Base-by-base conservation (phyloP, 2,113 vertebrate genomes). In the Sardina pilchardus region DNA sequence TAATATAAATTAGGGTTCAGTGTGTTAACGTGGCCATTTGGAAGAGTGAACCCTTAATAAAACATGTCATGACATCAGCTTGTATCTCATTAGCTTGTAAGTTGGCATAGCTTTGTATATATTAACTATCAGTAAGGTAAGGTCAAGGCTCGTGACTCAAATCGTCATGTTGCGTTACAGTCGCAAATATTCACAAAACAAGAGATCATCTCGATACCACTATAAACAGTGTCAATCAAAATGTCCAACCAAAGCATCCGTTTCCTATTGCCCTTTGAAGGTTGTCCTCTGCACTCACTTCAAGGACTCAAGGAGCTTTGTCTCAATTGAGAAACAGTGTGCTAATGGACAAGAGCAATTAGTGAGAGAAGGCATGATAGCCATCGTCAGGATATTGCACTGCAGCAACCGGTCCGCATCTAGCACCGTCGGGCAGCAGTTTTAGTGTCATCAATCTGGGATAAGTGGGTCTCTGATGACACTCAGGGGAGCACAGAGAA, bases 341-440 rank as follows among this genome's bases (percentile, higher is more conserved):
- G 19, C 50, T 90, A 92, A 91, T 89, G 81, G 26, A 2, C 1
- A 45, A 87, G 84, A 86, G 85, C 86, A 90, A 89, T 92, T 88
- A 90, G 80, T 0, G 14, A 45, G 12, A n/a, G 43, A 84, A 9
- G 78, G 30, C 59, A 67, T 44, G 14, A 30, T 85, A 17, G 30
- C 24, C 56, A 81, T 81, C 45, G 45, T 85, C 59, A 88, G 85
- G 63, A 90, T 81, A 87, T 88, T 0, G 86, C 78, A 30, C 19
- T 47, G 9, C 53, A 21, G 53, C 53, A 59, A 59, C 19, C 75
- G 81, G n/a, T 59, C 17, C 1, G 2, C 83, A 21, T 71, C 12
- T 48, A 26, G 21, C 39, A 81, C 6, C 80, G 53, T 14, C 9
- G 63, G 30, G 48, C 63, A 71, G 63, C 63, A 26, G 26, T 26